phyloP scores from a whole-genome alignment of 2,113 vertebrate genomes.

The Anseranas semipalmata region DNA sequence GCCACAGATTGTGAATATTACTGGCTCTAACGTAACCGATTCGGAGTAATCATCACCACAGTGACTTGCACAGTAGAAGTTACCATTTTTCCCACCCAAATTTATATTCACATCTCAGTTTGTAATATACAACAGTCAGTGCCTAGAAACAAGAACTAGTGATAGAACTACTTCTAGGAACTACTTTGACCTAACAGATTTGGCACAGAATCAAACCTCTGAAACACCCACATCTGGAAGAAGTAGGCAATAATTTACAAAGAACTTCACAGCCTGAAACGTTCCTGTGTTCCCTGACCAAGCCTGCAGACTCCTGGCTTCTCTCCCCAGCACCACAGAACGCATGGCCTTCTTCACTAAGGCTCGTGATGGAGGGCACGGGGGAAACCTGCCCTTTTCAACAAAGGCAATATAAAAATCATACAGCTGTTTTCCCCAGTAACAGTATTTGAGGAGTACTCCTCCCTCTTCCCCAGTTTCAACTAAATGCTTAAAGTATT shows the following conservation, averaged over 20 bases:
- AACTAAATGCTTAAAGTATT: not conserved
- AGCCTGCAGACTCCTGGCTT: not conserved
- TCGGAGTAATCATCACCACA: not conserved
- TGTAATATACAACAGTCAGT: not conserved
- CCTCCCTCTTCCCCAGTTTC: not conserved
- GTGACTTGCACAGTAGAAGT: not conserved
- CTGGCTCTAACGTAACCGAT: not conserved
- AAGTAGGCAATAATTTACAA: not conserved
- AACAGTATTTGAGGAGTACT: not conserved
- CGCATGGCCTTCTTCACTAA: fast-evolving
- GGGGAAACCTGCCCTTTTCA: not conserved
- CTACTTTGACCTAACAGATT: not conserved
- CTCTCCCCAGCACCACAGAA: no score
- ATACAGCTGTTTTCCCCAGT: not conserved
- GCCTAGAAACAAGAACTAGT: not conserved
- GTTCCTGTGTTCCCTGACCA: not conserved
- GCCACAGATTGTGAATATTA: not conserved
- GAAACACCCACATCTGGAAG: not conserved
- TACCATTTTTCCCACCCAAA: not conserved
- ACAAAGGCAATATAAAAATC: not conserved
- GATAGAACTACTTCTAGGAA: not conserved
- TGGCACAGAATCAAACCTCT: not conserved
- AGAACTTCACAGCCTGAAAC: not conserved
- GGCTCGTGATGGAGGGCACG: not conserved
- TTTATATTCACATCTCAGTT: not conserved